phyloP scores from a whole-genome alignment of 2,797 vertebrate genomes.

The Gallirallus australis region DNA sequence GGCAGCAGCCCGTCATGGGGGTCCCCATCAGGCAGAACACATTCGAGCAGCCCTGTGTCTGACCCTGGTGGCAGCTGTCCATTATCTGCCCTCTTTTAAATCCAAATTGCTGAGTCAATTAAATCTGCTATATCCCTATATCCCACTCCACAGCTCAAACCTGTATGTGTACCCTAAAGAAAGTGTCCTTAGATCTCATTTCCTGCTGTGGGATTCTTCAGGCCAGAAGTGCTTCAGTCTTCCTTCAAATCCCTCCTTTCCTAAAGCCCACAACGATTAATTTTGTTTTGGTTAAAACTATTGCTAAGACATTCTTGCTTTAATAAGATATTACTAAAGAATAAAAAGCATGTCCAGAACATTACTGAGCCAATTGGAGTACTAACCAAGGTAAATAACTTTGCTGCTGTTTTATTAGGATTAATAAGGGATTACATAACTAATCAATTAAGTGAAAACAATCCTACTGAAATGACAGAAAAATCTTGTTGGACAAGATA shows the following conservation, averaged over 20 bases:
- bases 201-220: not conserved
- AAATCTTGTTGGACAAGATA: not conserved
- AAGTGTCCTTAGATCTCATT: not conserved
- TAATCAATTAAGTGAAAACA: not conserved
- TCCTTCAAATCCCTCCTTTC: not conserved
- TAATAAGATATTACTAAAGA: not conserved
- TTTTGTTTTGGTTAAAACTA: not conserved
- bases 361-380: not conserved
- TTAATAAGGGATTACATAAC: not conserved
- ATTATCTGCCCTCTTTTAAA: not conserved
- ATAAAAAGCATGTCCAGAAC: not conserved
- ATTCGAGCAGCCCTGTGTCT: not conserved
- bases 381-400: not conserved
- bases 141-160: not conserved
- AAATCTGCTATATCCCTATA: not conserved
- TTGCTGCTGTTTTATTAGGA: not conserved
- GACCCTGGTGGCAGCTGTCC: not conserved
- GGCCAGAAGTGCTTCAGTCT: not conserved
- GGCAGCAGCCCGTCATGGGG: not conserved
- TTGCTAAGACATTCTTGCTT: not conserved
- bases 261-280: not conserved
- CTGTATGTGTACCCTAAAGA: not conserved
- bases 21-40: not conserved
- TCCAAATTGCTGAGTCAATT: not conserved
- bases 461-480: not conserved